Evolutionary conservation across 2,797 vertebrate genomes (phyloP), one percentile per base, ranked within the genome.

Genomic region (Malacoctenus gilli): DNA sequence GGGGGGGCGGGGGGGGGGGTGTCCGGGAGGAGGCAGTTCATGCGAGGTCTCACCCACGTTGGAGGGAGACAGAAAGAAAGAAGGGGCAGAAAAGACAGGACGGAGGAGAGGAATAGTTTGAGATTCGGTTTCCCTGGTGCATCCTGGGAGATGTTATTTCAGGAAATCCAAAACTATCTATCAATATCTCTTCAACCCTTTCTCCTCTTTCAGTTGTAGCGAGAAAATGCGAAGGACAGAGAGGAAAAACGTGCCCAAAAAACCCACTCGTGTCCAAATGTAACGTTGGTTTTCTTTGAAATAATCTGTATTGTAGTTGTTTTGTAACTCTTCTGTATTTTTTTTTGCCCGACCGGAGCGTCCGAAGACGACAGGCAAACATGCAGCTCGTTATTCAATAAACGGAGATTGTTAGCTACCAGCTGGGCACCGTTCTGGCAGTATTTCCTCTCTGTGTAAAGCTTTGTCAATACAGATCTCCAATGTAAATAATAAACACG

Each of bases 111-210:
- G 60, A 59, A 72, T 69, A 54, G 75, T 79, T 83, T 75, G 65
- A 77, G 81, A 83, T 88, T 86, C 73, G 43, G 68, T 87, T 89
- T 85, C 84, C 41, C 68, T 59, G 59, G 71, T 85, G 80, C 84
- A 83, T 84, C 86, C 80, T 89, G 84, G 75, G 78, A 87, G 83
- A 88, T 87, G 74, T 82, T 38, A 77, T 86, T 87, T 84, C 86
- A 86, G 61, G 87, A 84, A 87, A 89, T 81, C 41, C 59, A 83
- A 89, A 85, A 79, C 86, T 77, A 78, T 86, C 80, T 84, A 77
- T 87, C 84, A 86, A 87, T 89, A 86, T 79, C 77, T 59, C 72
- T 79, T 75, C 63, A 80, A 66, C 43, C 65, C 31, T 43, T 51
- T 73, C 71, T 83, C 76, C 48, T 63, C 72, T 86, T 82, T 77